Percentiles rank a stretch among this genome's conserved stretches.
Conservation (phyloP, 2,888 invertebrate genomes). For the Caenorhabditis parvicauda region DNA sequence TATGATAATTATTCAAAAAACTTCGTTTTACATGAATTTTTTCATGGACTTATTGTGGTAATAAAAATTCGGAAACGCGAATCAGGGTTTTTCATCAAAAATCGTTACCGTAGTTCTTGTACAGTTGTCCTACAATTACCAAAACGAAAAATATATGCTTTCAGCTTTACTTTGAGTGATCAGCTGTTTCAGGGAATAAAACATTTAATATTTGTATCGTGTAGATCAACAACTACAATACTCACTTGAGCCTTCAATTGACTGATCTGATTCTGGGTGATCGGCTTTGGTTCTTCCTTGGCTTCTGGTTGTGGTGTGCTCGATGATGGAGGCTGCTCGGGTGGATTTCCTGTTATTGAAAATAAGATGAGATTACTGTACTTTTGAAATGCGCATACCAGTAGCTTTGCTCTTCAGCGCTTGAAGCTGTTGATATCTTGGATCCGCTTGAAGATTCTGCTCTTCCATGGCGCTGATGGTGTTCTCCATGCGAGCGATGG, state of each 20-base stretch:
- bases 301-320: neutral
- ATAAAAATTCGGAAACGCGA: no score
- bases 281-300: neutral
- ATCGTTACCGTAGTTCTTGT: no score
- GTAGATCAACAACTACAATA: no score
- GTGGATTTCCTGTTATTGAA: constrained; percentile 11
- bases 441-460: constrained; percentile 47
- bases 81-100: no score
- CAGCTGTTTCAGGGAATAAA: no score
- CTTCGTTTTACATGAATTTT: no score
- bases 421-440: constrained; percentile 37
- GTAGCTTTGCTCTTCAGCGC: constrained; percentile 29
- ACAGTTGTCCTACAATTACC: no score
- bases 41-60: no score
- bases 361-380: neutral
- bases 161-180: no score
- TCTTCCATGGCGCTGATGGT: constrained; percentile 53
- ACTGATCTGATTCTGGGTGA: constrained; percentile 34
- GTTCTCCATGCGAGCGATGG: constrained; percentile 51
- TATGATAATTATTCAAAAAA: no score
- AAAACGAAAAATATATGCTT: no score
- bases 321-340: neutral
- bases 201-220: no score
- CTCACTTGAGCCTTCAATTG: constrained; percentile 39
- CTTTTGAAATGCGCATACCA: constrained; percentile 14